Evolutionary conservation across 2,888 invertebrate species (phyloP).

Genomic region (Ormyrus pomaceus): DNA sequence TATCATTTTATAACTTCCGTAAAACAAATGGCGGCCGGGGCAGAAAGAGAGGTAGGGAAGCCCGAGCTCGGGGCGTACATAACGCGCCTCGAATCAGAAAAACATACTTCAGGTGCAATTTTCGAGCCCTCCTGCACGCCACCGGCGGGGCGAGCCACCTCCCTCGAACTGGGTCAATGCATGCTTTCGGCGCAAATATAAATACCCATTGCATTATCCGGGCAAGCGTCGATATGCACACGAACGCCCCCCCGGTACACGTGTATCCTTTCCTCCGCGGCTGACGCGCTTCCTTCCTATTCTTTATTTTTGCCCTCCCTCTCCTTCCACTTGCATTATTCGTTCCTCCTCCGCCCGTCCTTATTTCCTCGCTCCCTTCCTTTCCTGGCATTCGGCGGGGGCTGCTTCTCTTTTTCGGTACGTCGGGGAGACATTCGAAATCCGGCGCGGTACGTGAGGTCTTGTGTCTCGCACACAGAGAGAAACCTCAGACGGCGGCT

Average conservation of each 20-base stretch:
- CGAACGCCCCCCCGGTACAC: background rate
- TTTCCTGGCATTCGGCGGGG: background rate
- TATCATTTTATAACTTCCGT: constrained; percentile 25
- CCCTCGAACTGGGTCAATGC: background rate
- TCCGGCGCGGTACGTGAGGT: constrained; percentile 43
- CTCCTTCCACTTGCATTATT: background rate
- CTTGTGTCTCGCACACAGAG: background rate
- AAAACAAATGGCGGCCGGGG: background rate
- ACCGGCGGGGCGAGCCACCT: no score
- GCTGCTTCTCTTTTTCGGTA: background rate
- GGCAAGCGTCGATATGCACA: background rate
- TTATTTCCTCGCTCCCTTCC: background rate
- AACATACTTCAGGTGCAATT: no score
- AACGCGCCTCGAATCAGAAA: no score
- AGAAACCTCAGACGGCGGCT: background rate
- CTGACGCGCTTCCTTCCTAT: background rate
- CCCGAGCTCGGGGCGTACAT: no score
- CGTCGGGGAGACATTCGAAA: constrained; percentile 31
- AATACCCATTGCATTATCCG: constrained; percentile 57
- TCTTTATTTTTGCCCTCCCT: background rate
- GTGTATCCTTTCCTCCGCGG: background rate
- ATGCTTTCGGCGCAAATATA: constrained; percentile 50
- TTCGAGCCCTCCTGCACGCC: no score
- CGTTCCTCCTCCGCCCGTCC: background rate
- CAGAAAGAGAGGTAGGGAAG: no score